A percentile compares a stretch with the other conserved stretches of the same genome.
Conservation (phyloP, 2,888 invertebrate genomes). For the Merodon equestris region DNA sequence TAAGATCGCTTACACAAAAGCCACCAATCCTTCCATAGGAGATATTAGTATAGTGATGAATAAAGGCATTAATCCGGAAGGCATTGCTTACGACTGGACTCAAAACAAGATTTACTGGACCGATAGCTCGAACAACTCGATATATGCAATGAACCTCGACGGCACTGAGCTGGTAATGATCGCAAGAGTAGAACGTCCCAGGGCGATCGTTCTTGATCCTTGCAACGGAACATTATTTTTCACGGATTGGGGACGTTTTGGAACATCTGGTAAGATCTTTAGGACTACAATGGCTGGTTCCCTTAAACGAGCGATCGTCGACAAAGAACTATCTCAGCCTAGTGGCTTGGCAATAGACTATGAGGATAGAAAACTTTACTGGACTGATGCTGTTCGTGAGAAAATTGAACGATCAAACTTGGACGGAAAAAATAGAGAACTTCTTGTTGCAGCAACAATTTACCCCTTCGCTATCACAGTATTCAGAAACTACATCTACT, state of each 20-base stretch:
- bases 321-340: conserved; percentile 94
- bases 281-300: conserved; percentile 98
- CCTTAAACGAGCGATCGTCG: conserved; percentile 91
- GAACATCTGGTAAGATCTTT: conserved; percentile 95
- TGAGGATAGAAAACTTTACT: conserved; percentile 94
- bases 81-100: conserved; percentile 98
- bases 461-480: conserved; percentile 97
- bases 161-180: conserved; percentile 94
- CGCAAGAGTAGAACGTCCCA: conserved; percentile 93
- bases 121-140: conserved; percentile 95
- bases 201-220: conserved; percentile 97
- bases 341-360: conserved; percentile 97
- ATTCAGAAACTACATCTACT: conserved; percentile 93
- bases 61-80: conserved; percentile 93
- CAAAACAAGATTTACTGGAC: conserved; percentile 99
- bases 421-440: conserved; percentile 91
- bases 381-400: conserved; percentile 98
- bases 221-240: conserved; percentile 97
- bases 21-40: conserved; percentile 83
- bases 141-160: conserved; percentile 96
- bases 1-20: conserved; percentile 89
- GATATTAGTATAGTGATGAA: conserved; percentile 85
- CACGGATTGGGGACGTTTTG: conserved; percentile 97
- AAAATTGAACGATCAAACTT: conserved; percentile 96
- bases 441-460: conserved; percentile 92